phyloP scores from a whole-genome alignment of 2,888 invertebrate genomes.

The Polia nebulosa region DNA sequence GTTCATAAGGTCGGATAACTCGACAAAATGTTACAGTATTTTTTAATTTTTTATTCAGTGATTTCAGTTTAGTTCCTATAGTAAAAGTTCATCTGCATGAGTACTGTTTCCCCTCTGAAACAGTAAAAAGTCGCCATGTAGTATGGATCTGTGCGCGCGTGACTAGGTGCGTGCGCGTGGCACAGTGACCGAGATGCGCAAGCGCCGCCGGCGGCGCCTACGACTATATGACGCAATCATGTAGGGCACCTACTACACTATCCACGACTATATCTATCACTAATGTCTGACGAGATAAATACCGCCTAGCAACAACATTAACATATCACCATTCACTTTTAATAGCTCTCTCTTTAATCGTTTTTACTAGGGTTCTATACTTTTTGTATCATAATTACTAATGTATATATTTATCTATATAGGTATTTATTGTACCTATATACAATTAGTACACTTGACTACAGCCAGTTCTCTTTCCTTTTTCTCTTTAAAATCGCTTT shows the following conservation, averaged over 20 bases:
- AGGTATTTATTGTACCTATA: no score
- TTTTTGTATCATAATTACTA: no score
- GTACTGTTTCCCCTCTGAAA: not conserved
- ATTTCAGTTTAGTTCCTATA: not conserved
- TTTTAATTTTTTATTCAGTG: not conserved
- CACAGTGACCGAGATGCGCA: slow-evolving; percentile 83
- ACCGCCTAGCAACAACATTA: slow-evolving; percentile 61
- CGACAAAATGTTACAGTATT: no score
- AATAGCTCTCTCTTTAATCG: no score
- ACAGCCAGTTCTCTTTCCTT: no score
- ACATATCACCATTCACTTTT: slow-evolving; percentile 52
- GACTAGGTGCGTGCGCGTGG: slow-evolving; percentile 76
- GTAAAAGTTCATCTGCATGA: not conserved
- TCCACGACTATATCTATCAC: slow-evolving; percentile 60
- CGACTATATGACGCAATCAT: slow-evolving; percentile 70
- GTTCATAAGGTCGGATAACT: no score
- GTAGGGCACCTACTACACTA: slow-evolving; percentile 67
- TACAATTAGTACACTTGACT: no score
- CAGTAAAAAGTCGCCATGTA: not conserved
- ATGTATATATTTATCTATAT: no score
- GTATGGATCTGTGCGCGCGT: slow-evolving; percentile 69
- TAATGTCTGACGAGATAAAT: slow-evolving; percentile 53
- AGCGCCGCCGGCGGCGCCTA: slow-evolving; percentile 71
- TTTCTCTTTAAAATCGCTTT: no score
- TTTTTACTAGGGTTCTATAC: no score